Evolutionary conservation across 2,113 vertebrate species (phyloP).

Genomic region (Poeciliopsis turrubarensis): DNA sequence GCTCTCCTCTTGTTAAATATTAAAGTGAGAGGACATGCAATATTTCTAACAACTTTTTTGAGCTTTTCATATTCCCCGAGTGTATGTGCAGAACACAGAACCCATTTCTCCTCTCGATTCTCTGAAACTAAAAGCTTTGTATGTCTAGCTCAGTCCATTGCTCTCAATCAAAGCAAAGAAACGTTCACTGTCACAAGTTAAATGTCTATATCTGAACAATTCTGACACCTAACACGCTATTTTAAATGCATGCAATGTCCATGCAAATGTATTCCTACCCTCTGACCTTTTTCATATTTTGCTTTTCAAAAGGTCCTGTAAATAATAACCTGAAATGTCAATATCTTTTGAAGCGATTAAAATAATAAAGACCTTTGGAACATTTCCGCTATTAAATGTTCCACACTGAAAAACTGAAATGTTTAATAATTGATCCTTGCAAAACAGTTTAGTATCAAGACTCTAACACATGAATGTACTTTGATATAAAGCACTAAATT

Average conservation of each 20-base stretch:
- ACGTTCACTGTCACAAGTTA: conserved; percentile 55
- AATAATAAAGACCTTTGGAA: neutral
- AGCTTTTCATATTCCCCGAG: conserved; percentile 44
- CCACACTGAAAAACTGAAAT: neutral
- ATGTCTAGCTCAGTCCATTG: conserved; percentile 31
- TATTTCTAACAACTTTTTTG: conserved; percentile 58
- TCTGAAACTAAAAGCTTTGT: conserved; percentile 61
- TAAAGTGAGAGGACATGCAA: conserved; percentile 70
- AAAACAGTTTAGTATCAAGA: no score
- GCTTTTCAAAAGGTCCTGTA: neutral
- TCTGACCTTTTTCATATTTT: neutral
- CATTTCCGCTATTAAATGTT: neutral
- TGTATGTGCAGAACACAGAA: conserved; percentile 24
- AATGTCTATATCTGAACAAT: conserved; percentile 63
- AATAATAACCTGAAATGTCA: neutral
- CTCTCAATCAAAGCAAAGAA: conserved; percentile 54
- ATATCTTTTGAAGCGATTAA: neutral
- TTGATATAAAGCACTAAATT: neutral
- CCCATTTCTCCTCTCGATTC: conserved; percentile 48
- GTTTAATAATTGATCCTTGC: no score
- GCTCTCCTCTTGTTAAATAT: conserved; percentile 77
- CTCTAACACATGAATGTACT: neutral
- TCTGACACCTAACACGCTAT: conserved; percentile 36
- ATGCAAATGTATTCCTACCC: neutral
- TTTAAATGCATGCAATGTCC: neutral